Evolutionary conservation across 2,888 invertebrate species (phyloP), one percentile per base, ranked within the genome.

Genomic region (Rhagonycha lutea): DNA sequence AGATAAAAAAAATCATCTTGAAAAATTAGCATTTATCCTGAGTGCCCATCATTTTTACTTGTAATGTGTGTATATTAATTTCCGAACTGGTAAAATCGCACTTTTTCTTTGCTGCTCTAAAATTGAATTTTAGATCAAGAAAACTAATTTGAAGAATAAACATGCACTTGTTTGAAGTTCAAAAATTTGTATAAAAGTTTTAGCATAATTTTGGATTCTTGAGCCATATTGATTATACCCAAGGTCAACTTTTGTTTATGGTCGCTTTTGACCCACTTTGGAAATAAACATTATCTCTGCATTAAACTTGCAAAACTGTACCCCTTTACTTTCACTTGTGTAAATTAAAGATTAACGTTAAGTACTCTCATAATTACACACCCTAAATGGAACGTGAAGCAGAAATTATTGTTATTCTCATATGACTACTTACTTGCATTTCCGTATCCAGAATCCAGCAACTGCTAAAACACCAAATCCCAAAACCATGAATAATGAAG

Each of bases 401-500:
- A 47, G 47, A 32, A 28, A 68, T 68, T 68, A 68, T 68, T 5
- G 68, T 24, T 26, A 18, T 68, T 68, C 47, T 68, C 68, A 24
- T 14, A 68, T 24, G 63, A 23, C 63, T 47, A 84, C 86, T 86
- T 82, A 89, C 89, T 89, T 88, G 87, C 89, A 89, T 82, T 87
- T 88, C 76, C 87, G 82, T 61, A 89, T 86, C 88, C 89, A 88
- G 81, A 89, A 89, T 18, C 88, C 87, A 26, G 89, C 86, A 18
- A 89, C 84, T 12, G 88, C 89, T 47, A 89, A 83, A 63, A 88
- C 83, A 62, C 87, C 89, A 74, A 89, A 83, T 14, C 87, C 88
- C 73, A 88, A 84, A 70, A 88, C 82, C 73, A 89, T 82, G 74
- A 86, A 85, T 76, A 87, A 83, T 61, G 87, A 82, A 71, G 87